phyloP scores from a whole-genome alignment of 2,888 invertebrate genomes.

The Drosophila diplacantha region DNA sequence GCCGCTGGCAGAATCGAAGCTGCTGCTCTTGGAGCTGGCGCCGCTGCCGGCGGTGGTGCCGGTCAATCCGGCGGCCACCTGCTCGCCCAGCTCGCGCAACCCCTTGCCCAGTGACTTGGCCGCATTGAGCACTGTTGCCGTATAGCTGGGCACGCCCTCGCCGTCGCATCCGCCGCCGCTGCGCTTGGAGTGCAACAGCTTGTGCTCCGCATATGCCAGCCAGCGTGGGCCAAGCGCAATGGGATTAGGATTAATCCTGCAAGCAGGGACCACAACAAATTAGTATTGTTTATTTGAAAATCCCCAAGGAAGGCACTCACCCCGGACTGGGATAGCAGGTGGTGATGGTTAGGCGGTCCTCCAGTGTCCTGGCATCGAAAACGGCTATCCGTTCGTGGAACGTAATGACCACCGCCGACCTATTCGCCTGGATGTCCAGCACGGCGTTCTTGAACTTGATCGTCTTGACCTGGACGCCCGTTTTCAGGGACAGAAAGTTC shows the following conservation, averaged over 20 bases:
- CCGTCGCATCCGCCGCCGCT: constrained; percentile 91
- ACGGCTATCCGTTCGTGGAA: constrained; percentile 94
- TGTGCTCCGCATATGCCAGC: constrained; percentile 92
- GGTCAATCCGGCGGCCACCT: constrained; percentile 92
- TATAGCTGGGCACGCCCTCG: constrained; percentile 91
- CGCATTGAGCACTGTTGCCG: constrained; percentile 95
- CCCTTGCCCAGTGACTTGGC: constrained; percentile 96
- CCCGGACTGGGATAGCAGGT: constrained; percentile 94
- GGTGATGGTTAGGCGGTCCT: constrained; percentile 91
- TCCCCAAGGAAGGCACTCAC: constrained; percentile 63
- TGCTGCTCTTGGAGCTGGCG: constrained; percentile 78
- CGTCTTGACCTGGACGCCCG: constrained; percentile 81
- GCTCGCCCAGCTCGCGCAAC: constrained; percentile 92
- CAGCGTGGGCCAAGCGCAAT: constrained; percentile 91
- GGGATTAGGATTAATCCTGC: constrained; percentile 84
- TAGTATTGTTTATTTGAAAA: background rate
- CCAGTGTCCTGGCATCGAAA: constrained; percentile 92
- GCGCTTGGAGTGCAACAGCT: constrained; percentile 85
- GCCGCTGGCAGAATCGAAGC: constrained; percentile 78
- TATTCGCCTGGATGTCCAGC: constrained; percentile 92
- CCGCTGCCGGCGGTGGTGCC: constrained; percentile 80
- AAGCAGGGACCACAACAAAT: constrained; percentile 13
- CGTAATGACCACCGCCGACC: constrained; percentile 90
- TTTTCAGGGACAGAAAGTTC: constrained; percentile 87
- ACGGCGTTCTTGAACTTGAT: constrained; percentile 95